Percentiles rank a stretch among this genome's conserved stretches.
Evolutionary conservation across 2,888 invertebrate species (phyloP).

Genomic region (Tyria jacobaeae): DNA sequence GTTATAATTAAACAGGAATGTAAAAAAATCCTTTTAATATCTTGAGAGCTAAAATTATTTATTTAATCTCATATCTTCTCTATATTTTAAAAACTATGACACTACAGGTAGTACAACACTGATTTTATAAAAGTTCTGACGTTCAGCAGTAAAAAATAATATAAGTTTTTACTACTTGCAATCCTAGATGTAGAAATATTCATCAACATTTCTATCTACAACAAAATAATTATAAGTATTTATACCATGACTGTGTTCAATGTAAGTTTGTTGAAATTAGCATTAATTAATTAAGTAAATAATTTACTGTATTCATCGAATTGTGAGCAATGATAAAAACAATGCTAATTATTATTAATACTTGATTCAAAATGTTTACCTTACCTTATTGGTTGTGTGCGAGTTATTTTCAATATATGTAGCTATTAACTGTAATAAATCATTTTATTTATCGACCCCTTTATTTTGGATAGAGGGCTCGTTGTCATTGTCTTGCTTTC

Average conservation of each 20-base stretch:
- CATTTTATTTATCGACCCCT: no score
- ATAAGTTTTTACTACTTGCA: no score
- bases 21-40: no score
- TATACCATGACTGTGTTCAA: slow-evolving; percentile 51
- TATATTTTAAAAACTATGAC: no score
- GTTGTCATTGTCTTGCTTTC: no score
- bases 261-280: slow-evolving; percentile 33
- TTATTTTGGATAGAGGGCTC: no score
- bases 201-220: slow-evolving; percentile 34
- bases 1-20: neutral
- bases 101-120: no score
- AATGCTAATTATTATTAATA: slow-evolving; percentile 16
- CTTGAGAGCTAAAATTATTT: no score
- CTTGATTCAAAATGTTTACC: slow-evolving; percentile 33
- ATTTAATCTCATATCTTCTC: no score
- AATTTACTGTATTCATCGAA: slow-evolving; percentile 37
- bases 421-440: slow-evolving; percentile 29
- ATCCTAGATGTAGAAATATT: slow-evolving; percentile 6
- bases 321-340: slow-evolving; percentile 18
- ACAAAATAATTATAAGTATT: slow-evolving; percentile 39
- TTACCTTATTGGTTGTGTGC: slow-evolving; percentile 41
- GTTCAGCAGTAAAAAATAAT: neutral
- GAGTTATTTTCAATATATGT: slow-evolving; percentile 43
- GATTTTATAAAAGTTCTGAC: neutral
- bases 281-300: no score